Base-by-base conservation (phyloP, 2,797 vertebrate species). In the Martes flavigula region DNA sequence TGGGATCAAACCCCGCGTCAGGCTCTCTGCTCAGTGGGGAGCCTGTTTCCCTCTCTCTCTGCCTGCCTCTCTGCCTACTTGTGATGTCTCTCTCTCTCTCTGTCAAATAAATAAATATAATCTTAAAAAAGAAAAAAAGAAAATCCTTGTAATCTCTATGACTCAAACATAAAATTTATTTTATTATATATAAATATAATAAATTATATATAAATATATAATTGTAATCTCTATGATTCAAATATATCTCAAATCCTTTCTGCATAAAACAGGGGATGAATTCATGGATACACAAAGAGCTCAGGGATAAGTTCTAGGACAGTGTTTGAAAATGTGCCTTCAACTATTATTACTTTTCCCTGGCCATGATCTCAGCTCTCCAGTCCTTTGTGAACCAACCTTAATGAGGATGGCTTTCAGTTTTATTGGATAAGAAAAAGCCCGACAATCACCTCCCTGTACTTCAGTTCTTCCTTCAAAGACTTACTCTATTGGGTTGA, bases 151-250 rank as follows among this genome's bases (percentile, higher is more conserved):
- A 54, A 62, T 15, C 7, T 95, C 32, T 88, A 60, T 60, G 58
- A 60, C 20, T 23, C 58, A 60, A 60, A 60, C 3, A 60, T 60
- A 25, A 4, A 60, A 60, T 60, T 60, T 58, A 58, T 10, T 58
- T 58, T 56, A 58, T 58, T 58, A 58, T 23, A 58, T 23, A 58
- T 58, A 54, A 15, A 7, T 56, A 56, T 56, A 58, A 58, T 58
- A 58, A 58, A 25, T 58, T 58, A 60, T 60, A 60, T 60, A 25
- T 60, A 25, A 23, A 60, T 60, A 60, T 4, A 60, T 60, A 25
- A 60, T 96, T 89, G 30, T 81, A 54, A 62, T 18, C 5, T 94
- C 35, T 89, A 27, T 83, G 46, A 85, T 17, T 91, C 12, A 35
- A 27, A 60, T 25, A 20, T 62, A 70, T 5, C 68, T 92, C 20